Percentiles rank a stretch among this genome's conserved stretches.
Conservation (phyloP, 1,140 invertebrate species). For the Scaptodrosophila lebanonensis region DNA sequence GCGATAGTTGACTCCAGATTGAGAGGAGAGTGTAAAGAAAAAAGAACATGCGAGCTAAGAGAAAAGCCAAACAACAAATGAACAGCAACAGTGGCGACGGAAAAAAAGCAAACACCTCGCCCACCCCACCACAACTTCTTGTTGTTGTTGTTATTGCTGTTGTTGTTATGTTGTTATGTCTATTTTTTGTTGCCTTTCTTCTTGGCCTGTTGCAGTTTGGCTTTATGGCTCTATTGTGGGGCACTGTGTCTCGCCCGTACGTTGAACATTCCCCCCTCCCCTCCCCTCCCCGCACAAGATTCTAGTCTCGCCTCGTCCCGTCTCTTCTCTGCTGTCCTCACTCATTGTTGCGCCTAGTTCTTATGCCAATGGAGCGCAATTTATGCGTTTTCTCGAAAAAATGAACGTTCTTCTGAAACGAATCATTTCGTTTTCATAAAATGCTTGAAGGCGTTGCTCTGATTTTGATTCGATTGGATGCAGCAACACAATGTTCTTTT, state of each 20-base stretch:
- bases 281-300: no score
- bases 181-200: constrained; percentile 30
- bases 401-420: no score
- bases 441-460: no score
- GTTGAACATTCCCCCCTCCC: no score
- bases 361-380: constrained; percentile 32
- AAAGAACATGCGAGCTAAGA: no score
- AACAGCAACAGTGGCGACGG: constrained; percentile 38
- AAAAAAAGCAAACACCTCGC: constrained; percentile 42
- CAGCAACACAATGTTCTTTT: no score
- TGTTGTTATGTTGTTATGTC: constrained; percentile 15
- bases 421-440: no score
- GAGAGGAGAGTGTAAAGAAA: no score
- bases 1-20: no score
- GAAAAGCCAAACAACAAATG: constrained; percentile 22
- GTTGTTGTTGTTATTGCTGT: no score
- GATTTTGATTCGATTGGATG: no score
- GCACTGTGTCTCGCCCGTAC: constrained; percentile 32
- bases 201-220: constrained; percentile 46
- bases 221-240: constrained; percentile 50
- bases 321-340: constrained; percentile 8
- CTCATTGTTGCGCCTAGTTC: constrained; percentile 27
- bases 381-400: not conserved
- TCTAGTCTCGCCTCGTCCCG: constrained; percentile 2
- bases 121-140: constrained; percentile 25